A percentile compares a stretch with the other conserved stretches of the same genome.
phyloP scores from a whole-genome alignment of 2,113 vertebrate species.

The Galemys pyrenaicus region DNA sequence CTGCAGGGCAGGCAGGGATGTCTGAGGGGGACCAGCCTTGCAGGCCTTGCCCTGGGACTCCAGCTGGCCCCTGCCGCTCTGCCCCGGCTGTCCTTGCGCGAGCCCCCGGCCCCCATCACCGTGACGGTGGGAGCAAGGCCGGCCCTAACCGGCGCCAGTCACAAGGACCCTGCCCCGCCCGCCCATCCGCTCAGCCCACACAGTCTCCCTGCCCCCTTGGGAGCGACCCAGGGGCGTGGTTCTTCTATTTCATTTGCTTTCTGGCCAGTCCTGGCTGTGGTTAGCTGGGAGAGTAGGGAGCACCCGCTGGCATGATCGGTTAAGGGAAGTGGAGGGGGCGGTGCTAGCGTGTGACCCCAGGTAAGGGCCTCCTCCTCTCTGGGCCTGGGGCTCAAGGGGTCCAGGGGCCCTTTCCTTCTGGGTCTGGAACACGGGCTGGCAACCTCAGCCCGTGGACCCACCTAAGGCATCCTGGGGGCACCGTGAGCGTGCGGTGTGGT shows the following conservation, averaged over 20 bases:
- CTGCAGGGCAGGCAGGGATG: fast-evolving
- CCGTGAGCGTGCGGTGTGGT: background rate
- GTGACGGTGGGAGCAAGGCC: background rate
- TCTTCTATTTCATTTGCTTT: background rate
- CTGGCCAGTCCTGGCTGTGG: background rate
- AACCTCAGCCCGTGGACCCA: background rate
- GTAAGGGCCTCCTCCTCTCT: background rate
- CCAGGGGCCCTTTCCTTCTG: background rate
- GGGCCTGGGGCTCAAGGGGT: fast-evolving
- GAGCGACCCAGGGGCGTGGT: background rate
- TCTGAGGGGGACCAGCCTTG: fast-evolving
- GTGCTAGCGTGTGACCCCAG: fast-evolving
- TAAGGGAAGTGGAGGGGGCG: no score
- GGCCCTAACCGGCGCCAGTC: fast-evolving
- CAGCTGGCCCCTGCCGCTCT: background rate
- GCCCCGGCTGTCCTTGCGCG: background rate
- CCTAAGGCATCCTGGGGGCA: background rate
- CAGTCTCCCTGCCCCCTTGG: fast-evolving
- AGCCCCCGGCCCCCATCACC: no score
- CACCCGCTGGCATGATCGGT: background rate
- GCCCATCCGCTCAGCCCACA: fast-evolving
- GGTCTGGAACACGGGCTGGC: background rate
- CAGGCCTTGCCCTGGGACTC: background rate
- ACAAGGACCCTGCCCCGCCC: fast-evolving
- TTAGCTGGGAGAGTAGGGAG: background rate